Conservation (phyloP, 53 echinoderm and acorn worm genomes). For the Temnopleurus reevesii region DNA sequence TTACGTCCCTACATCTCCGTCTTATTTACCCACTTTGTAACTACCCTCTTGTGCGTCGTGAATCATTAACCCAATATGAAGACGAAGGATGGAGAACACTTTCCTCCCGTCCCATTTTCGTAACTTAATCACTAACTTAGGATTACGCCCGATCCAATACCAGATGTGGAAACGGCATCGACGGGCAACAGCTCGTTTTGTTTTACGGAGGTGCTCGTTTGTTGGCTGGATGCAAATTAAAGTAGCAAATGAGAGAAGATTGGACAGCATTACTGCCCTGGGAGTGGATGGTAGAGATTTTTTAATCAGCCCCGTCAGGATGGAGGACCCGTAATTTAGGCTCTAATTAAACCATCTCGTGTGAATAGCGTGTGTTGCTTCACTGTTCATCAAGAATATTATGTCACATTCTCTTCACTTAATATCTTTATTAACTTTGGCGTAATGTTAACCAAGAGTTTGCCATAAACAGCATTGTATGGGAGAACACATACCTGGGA, state of each 20-base stretch:
- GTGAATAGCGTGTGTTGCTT: slow-evolving; percentile 12
- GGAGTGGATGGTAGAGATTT: slow-evolving; percentile 40
- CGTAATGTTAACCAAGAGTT: neutral
- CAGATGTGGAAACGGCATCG: neutral
- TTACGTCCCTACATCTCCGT: neutral
- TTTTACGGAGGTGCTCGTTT: slow-evolving; percentile 22
- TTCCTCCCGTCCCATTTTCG: neutral
- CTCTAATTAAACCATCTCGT: slow-evolving; percentile 26
- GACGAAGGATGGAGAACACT: neutral
- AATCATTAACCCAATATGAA: slow-evolving; percentile 5
- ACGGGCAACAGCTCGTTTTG: neutral
- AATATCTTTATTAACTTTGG: neutral
- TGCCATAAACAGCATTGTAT: no score
- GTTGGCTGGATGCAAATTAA: slow-evolving; percentile 2
- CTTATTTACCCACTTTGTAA: neutral
- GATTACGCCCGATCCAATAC: neutral
- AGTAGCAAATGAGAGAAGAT: slow-evolving; percentile 9
- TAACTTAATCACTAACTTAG: slow-evolving; percentile 22
- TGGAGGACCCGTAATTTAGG: slow-evolving; percentile 12
- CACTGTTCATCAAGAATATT: neutral
- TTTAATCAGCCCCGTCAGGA: slow-evolving; percentile 15
- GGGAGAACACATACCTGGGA: no score
- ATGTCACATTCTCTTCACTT: neutral
- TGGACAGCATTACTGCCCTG: slow-evolving; percentile 13
- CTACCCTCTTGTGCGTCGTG: slow-evolving; percentile 19